Percentiles rank a stretch among this genome's conserved stretches.
Conservation (phyloP, 1,140 invertebrate species). For the Drosophila truncata region DNA sequence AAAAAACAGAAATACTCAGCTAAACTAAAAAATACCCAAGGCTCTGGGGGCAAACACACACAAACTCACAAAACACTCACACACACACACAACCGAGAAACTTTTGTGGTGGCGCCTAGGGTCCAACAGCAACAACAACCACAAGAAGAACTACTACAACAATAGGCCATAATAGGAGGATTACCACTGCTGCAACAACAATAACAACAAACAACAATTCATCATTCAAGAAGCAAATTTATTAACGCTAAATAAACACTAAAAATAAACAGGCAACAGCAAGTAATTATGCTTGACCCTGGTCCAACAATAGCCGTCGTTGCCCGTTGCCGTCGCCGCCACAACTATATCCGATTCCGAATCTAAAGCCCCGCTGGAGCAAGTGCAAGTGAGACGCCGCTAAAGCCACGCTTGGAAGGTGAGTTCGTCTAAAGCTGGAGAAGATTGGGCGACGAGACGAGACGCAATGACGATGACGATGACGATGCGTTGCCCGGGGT, state of each 20-base stretch:
- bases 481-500: slow-evolving; percentile 57
- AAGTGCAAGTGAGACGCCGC: slow-evolving; percentile 44
- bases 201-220: slow-evolving; percentile 32
- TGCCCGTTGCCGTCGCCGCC: slow-evolving; percentile 18
- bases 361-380: slow-evolving; percentile 24
- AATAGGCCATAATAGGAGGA: slow-evolving; percentile 45
- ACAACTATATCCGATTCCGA: slow-evolving; percentile 45
- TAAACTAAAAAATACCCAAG: slow-evolving; percentile 33
- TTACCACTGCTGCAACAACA: slow-evolving; percentile 17
- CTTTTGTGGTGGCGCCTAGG: slow-evolving; percentile 51
- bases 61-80: slow-evolving; percentile 7
- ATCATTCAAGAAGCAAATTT: slow-evolving; percentile 62
- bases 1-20: slow-evolving; percentile 46
- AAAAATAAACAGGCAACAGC: slow-evolving; percentile 64
- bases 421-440: slow-evolving; percentile 33
- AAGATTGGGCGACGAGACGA: slow-evolving; percentile 27
- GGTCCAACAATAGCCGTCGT: slow-evolving; percentile 69
- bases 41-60: slow-evolving; percentile 19
- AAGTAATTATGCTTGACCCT: slow-evolving; percentile 82
- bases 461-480: slow-evolving; percentile 56
- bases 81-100: slow-evolving; percentile 17
- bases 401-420: slow-evolving; percentile 51
- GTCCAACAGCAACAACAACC: slow-evolving; percentile 17
- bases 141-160: slow-evolving; percentile 3
- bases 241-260: slow-evolving; percentile 75